Conservation (phyloP, 2,888 invertebrate genomes). For the Agapostemon virescens region DNA sequence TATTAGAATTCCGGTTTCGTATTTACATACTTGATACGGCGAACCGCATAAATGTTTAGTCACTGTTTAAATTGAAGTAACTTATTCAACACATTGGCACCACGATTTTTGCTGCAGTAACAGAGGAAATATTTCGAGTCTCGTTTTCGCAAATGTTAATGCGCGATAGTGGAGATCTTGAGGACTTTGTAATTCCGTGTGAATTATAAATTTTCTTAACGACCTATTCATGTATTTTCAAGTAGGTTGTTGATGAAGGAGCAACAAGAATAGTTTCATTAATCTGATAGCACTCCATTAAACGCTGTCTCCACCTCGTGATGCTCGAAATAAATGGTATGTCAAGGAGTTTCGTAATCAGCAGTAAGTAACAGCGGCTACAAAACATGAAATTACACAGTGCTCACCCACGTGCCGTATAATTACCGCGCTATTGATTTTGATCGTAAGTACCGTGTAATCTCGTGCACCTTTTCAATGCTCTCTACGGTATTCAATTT, state of each 20-base stretch:
- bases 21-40: too few species aligned
- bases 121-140: too few species aligned
- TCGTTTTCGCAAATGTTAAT: too few species aligned
- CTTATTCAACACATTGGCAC: too few species aligned
- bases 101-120: too few species aligned
- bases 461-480: slow-evolving; percentile 14
- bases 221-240: too few species aligned
- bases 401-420: neutral
- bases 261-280: neutral
- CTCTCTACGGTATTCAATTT: slow-evolving; percentile 5
- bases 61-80: too few species aligned
- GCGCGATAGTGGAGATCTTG: too few species aligned
- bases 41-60: too few species aligned
- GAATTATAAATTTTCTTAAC: too few species aligned
- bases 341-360: slow-evolving; percentile 16
- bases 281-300: neutral
- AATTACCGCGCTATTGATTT: slow-evolving; percentile 43
- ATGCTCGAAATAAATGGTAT: neutral
- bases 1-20: too few species aligned
- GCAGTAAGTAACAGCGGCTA: neutral
- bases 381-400: slow-evolving; percentile 21
- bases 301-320: neutral
- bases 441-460: slow-evolving; percentile 22
- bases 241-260: neutral
- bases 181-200: too few species aligned